Evolutionary conservation across 2,113 vertebrate genomes (phyloP).

Genomic region (Diadophis punctatus): DNA sequence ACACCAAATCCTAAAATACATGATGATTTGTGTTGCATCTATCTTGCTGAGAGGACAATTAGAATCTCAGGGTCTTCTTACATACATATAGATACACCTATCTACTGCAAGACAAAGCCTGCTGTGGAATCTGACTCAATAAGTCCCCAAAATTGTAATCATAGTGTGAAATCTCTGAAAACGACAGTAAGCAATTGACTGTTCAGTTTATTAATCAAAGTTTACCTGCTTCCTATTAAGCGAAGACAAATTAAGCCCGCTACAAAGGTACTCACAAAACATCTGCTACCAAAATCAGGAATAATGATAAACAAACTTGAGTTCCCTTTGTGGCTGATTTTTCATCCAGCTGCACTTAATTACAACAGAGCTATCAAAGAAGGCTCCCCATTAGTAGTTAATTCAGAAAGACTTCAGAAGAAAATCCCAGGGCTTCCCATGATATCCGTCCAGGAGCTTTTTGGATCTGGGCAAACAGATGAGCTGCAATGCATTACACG

Average conservation of each 20-base stretch:
- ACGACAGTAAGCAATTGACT: conserved; percentile 68
- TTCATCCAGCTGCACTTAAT: conserved; percentile 81
- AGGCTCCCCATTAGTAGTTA: conserved; percentile 78
- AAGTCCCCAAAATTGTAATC: conserved; percentile 13
- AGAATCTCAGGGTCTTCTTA: not conserved
- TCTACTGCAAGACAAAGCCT: not conserved
- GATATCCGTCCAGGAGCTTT: conserved; percentile 68
- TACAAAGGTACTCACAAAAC: conserved; percentile 74
- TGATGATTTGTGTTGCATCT: not conserved
- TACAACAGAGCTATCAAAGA: conserved; percentile 80
- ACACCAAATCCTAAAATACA: not conserved
- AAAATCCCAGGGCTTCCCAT: conserved; percentile 76
- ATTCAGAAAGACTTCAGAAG: conserved; percentile 80
- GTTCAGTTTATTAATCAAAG: conserved; percentile 77
- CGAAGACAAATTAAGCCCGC: conserved; percentile 72
- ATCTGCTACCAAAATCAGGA: conserved; percentile 78
- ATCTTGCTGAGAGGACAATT: not conserved
- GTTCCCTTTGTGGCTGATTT: conserved; percentile 78
- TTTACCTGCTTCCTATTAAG: conserved; percentile 77
- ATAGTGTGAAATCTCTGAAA: conserved; percentile 68
- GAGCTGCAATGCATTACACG: conserved; percentile 55
- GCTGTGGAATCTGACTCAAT: not conserved
- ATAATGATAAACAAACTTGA: conserved; percentile 79
- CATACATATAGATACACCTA: not conserved
- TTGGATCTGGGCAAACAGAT: conserved; percentile 65